Evolutionary conservation across 2,888 invertebrate genomes (phyloP), one percentile per base, ranked within the genome.

Genomic region (Drosophila quasianomalipes): DNA sequence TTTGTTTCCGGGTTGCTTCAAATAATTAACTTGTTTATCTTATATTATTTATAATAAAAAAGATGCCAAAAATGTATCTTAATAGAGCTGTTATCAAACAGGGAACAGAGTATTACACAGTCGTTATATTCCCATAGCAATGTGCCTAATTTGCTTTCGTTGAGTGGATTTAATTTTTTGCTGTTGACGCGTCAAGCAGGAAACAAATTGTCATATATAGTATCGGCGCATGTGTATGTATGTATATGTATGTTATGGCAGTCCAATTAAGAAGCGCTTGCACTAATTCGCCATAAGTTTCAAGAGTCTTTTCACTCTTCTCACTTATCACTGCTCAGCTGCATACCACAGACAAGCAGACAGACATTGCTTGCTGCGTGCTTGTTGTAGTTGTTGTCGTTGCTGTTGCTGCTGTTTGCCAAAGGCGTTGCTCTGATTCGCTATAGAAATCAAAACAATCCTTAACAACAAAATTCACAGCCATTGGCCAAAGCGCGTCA

Each of bases 211-310:
- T 58, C 30, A 22, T 54, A 59, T 47, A 41, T 57, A 55, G 41
- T 31, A 28, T 31, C 41, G 44, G n/a, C n/a, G 19, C 49, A 35
- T 59, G 33, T 60, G 1, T 49, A 19, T 57, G 1, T 37, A 10
- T 72, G 12, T 52, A 28, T 55, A 28, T 55, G 35, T 69, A 35
- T 63, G 63, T 41, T 47, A 57, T 19, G 55, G 57, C 60, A 72
- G 59, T 61, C 79, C 89, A 83, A 90, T 89, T 89, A 81, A 88
- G 83, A 75, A 74, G 74, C 81, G 74, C 77, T 74, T 83, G 88
- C 68, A 85, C 89, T 83, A 88, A 90, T 90, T 90, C 83, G 80
- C 91, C 90, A 83, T 90, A 90, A 81, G 75, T 72, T 80, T 72
- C 37, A 44, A 79, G 51, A 81, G 60, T 66, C 74, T 79, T 85